Evolutionary conservation across 2,797 vertebrate species (phyloP).

Genomic region (Cryptoprocta ferox): DNA sequence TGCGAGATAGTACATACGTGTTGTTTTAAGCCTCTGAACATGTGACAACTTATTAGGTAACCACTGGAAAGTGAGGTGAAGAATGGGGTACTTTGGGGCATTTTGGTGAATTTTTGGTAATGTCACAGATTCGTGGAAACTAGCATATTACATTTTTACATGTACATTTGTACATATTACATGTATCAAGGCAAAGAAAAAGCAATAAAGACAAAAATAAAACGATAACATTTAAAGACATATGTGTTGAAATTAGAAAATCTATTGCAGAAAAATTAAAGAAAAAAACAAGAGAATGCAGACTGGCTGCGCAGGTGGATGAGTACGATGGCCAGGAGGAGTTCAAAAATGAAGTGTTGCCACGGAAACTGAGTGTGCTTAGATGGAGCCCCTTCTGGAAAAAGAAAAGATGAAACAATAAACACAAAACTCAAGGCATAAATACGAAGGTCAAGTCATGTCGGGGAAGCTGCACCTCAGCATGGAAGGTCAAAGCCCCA

Average conservation of each 20-base stretch:
- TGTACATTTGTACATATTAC: too few relatives aligned
- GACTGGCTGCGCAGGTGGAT: fast-evolving
- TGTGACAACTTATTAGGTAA: not conserved
- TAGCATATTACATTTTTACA: not conserved
- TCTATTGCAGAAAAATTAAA: not conserved
- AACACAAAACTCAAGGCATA: not conserved
- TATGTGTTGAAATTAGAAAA: not conserved
- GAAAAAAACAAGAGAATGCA: not conserved
- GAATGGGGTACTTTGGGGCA: too few relatives aligned
- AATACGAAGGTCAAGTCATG: not conserved
- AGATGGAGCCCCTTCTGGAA: not conserved
- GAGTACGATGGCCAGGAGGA: too few relatives aligned
- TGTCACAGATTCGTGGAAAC: not conserved
- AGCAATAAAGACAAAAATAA: not conserved
- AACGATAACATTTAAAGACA: not conserved
- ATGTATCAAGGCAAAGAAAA: not conserved
- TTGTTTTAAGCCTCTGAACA: too few relatives aligned
- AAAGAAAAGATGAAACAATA: not conserved
- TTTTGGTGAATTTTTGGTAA: not conserved
- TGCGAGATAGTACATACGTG: fast-evolving
- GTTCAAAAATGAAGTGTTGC: too few relatives aligned
- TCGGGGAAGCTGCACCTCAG: not conserved
- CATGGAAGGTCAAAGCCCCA: not conserved
- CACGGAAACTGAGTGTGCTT: not conserved
- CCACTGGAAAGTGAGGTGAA: not conserved